A percentile compares a stretch with the other conserved stretches of the same genome.
Evolutionary conservation across 2,797 vertebrate species (phyloP).

Genomic region (Hippocampus kuda): DNA sequence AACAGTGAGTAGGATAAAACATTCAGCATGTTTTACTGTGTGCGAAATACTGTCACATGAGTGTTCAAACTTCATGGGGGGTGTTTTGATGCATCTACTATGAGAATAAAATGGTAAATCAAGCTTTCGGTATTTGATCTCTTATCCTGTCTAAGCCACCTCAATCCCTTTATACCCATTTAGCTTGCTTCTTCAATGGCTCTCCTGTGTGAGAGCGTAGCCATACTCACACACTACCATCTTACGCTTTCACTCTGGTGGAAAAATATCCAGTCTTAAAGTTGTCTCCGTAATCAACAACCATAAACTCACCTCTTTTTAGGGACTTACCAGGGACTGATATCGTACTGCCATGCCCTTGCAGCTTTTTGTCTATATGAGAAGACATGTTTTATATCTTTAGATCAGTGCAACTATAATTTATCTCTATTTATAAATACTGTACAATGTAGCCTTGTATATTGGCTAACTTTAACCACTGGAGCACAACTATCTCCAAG

Average conservation of each 20-base stretch:
- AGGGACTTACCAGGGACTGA: conserved; percentile 46
- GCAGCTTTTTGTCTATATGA: conserved; percentile 23
- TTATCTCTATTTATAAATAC: background rate
- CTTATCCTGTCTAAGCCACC: conserved; percentile 66
- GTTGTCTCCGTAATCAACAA: conserved; percentile 70
- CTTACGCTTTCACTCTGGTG: conserved; percentile 40
- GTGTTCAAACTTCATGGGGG: background rate
- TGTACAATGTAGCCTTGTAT: background rate
- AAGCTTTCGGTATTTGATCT: conserved; percentile 50
- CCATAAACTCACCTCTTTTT: conserved; percentile 38
- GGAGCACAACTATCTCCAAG: background rate
- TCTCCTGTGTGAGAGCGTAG: conserved; percentile 46
- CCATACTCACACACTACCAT: conserved; percentile 54
- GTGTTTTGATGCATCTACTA: conserved; percentile 15
- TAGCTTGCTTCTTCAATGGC: conserved; percentile 52
- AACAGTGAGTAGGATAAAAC: conserved; percentile 47
- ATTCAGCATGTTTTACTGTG: conserved; percentile 43
- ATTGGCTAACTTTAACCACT: background rate
- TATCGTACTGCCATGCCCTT: conserved; percentile 46
- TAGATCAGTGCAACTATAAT: background rate
- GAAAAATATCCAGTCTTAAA: conserved; percentile 65
- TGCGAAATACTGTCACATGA: conserved; percentile 2
- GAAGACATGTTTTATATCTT: background rate
- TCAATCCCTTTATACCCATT: conserved; percentile 67
- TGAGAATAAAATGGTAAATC: conserved; percentile 43